Conservation (phyloP, 2,113 vertebrate genomes). For the Laterallus jamaicensis region DNA sequence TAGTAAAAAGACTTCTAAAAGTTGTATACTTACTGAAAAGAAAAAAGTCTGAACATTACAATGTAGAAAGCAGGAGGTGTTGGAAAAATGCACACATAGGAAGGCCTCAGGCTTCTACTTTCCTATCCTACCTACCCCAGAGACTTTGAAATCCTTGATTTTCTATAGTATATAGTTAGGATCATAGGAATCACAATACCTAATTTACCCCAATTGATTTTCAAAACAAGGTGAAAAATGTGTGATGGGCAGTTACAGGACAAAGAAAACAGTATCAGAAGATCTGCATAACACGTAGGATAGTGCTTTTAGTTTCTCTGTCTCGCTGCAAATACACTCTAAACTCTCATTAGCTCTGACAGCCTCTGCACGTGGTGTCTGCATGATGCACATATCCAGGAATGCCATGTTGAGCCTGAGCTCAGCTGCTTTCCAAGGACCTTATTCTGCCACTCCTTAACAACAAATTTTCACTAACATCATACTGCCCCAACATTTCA, state of each 20-base stretch:
- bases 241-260: background rate
- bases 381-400: rapidly evolving
- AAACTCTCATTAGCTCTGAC: background rate
- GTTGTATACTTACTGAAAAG: background rate
- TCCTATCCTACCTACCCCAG: background rate
- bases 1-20: background rate
- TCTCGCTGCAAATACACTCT: background rate
- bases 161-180: background rate
- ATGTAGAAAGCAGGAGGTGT: background rate
- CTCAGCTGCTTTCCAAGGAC: background rate
- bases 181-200: background rate
- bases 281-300: background rate
- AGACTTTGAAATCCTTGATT: background rate
- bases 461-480: background rate
- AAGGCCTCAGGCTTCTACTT: background rate
- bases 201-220: background rate
- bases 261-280: background rate
- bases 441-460: background rate
- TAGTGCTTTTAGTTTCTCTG: background rate
- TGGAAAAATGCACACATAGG: background rate
- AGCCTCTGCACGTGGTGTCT: background rate
- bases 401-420: background rate
- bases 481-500: rapidly evolving
- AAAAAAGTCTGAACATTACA: background rate
- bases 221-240: background rate